These are phyloP conservation scores for Trichopoda pennipes DNA, from an alignment of 2,888 invertebrate genomes.

Conservation along the genomic window DNA sequence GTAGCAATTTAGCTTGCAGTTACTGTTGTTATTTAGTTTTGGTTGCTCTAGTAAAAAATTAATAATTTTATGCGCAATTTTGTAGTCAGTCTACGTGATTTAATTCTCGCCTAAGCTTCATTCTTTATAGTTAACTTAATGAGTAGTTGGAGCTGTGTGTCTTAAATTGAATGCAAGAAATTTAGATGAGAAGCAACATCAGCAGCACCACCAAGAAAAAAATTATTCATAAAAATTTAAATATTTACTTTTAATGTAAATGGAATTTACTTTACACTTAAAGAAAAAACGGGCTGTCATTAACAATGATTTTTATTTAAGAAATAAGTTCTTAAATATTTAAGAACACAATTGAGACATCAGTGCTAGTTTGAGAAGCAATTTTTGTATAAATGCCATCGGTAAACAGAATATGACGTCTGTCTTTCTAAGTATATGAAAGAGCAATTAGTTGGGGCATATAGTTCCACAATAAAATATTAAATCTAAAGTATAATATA, in stretches of 20 bases:
- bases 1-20: neutral
- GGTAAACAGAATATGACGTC: too few relatives aligned
- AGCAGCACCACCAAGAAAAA: neutral
- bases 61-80: constrained; percentile 81
- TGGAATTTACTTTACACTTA: neutral
- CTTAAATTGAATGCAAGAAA: constrained; percentile 22
- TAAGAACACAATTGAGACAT: too few relatives aligned
- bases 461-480: too few relatives aligned
- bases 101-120: constrained; percentile 74
- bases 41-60: constrained; percentile 73
- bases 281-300: too few relatives aligned
- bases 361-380: too few relatives aligned
- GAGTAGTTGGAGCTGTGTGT: constrained; percentile 42
- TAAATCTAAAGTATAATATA: too few relatives aligned
- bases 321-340: neutral
- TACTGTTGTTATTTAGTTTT: constrained; percentile 46
- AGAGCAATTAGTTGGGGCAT: too few relatives aligned
- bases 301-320: too few relatives aligned
- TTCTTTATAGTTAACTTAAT: constrained; percentile 49
- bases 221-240: constrained; percentile 10
- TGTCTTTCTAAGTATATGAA: too few relatives aligned
- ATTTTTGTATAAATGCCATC: too few relatives aligned
- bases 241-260: constrained; percentile 5
- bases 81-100: constrained; percentile 81
- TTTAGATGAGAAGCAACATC: neutral